A percentile compares a stretch with the other conserved stretches of the same genome.
These are phyloP conservation scores for Phalera bucephala DNA, from an alignment of 2,888 invertebrate genomes.

Conservation along the genomic window DNA sequence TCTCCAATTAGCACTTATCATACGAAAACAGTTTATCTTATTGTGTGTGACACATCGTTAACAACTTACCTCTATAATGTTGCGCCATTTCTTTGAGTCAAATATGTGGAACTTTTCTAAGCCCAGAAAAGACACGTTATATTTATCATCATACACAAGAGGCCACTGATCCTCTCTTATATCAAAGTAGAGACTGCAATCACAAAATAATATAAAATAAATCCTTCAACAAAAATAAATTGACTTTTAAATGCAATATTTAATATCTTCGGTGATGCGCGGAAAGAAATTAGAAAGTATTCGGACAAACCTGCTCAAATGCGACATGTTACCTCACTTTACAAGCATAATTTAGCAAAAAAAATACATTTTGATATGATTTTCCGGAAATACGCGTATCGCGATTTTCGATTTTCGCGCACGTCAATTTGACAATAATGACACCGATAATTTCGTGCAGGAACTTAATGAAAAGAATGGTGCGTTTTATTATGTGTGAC, in stretches of 20 bases:
- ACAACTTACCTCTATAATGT: constrained; percentile 85
- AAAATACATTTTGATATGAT: constrained; percentile 7
- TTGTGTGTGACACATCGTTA: too few relatives aligned
- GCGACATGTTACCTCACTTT: constrained; percentile 7
- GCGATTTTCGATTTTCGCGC: constrained; percentile 39
- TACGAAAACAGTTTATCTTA: too few relatives aligned
- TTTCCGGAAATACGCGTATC: constrained; percentile 10
- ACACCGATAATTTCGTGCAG: constrained; percentile 3
- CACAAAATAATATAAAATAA: background rate
- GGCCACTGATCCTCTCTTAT: constrained; percentile 86
- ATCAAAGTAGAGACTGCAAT: constrained; percentile 77
- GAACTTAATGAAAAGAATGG: too few relatives aligned
- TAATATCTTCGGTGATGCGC: background rate
- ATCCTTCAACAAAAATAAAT: background rate
- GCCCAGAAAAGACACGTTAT: constrained; percentile 91
- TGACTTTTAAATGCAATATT: background rate
- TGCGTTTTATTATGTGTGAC: too few relatives aligned
- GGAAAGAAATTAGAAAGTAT: constrained; percentile 1
- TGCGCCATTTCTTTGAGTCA: constrained; percentile 94
- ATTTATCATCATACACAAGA: constrained; percentile 89
- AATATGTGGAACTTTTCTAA: constrained; percentile 94
- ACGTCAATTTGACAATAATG: constrained; percentile 22
- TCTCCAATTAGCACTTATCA: too few relatives aligned
- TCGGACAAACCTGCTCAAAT: constrained; percentile 39
- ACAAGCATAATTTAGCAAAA: constrained; percentile 2